Evolutionary conservation across 2,113 vertebrate species (phyloP).

Genomic region (Larimichthys crocea): DNA sequence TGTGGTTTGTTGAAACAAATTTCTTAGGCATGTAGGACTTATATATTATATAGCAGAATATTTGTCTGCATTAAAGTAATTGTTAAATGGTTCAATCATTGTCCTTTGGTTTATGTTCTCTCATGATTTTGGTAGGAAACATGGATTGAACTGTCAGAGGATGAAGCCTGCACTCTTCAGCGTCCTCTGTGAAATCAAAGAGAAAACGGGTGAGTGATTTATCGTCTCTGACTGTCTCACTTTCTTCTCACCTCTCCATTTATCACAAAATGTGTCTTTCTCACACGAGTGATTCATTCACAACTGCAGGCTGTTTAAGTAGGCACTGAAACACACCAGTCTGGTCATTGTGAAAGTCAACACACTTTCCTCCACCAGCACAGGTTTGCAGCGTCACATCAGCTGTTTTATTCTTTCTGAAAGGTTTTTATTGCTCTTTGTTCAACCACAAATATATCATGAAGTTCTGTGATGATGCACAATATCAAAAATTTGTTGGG

Average conservation of each 20-base stretch:
- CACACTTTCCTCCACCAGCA: not conserved
- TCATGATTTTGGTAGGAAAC: constrained; percentile 13
- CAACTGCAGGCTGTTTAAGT: not conserved
- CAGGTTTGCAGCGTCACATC: not conserved
- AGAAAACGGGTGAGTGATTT: constrained; percentile 15
- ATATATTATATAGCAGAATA: not conserved
- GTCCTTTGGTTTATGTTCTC: not conserved
- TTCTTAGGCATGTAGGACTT: not conserved
- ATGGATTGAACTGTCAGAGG: constrained; percentile 27
- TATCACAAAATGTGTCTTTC: not conserved
- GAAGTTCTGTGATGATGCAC: not conserved
- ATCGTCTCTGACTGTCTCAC: not conserved
- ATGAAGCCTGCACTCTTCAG: constrained; percentile 29
- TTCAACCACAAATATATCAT: not conserved
- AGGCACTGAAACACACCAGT: not conserved
- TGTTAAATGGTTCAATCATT: not conserved
- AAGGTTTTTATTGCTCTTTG: not conserved
- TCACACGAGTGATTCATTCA: not conserved
- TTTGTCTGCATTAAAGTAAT: not conserved
- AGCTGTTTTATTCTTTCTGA: not conserved
- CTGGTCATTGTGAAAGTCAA: not conserved
- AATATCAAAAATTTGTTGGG: not conserved
- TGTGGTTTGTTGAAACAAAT: not conserved
- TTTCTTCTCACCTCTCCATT: not conserved
- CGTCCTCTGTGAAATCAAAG: constrained; percentile 26